Evolutionary conservation across 2,888 invertebrate species (phyloP).

Genomic region (Eulithis prunata): DNA sequence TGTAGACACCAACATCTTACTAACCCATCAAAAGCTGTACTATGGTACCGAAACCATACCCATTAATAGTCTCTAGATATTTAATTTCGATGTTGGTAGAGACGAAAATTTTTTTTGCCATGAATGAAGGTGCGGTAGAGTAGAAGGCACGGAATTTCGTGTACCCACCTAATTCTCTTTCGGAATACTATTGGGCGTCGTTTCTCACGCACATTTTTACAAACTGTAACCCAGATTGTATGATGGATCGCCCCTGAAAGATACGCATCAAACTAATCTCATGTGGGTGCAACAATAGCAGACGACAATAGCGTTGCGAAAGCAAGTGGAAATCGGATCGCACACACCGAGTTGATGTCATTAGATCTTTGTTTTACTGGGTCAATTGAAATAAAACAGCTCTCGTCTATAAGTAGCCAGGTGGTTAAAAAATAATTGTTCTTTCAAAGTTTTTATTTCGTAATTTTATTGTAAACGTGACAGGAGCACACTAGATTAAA

Average conservation of each 20-base stretch:
- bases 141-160: no score
- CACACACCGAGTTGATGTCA: neutral
- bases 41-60: no score
- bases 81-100: no score
- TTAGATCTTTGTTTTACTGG: neutral
- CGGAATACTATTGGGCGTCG: neutral
- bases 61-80: no score
- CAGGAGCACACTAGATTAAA: no score
- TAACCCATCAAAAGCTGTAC: no score
- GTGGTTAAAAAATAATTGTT: no score
- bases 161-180: neutral
- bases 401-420: no score
- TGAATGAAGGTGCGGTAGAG: no score
- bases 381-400: neutral
- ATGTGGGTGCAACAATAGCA: conserved; percentile 45
- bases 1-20: neutral
- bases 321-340: conserved; percentile 21
- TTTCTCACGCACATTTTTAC: conserved; percentile 22
- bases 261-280: conserved; percentile 44
- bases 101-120: no score
- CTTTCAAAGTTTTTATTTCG: no score
- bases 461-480: no score
- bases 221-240: conserved; percentile 35
- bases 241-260: conserved; percentile 44
- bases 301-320: conserved; percentile 34